Percentiles rank a stretch among this genome's conserved stretches.
Conservation (phyloP, 2,113 vertebrate species). For the Perca fluviatilis region DNA sequence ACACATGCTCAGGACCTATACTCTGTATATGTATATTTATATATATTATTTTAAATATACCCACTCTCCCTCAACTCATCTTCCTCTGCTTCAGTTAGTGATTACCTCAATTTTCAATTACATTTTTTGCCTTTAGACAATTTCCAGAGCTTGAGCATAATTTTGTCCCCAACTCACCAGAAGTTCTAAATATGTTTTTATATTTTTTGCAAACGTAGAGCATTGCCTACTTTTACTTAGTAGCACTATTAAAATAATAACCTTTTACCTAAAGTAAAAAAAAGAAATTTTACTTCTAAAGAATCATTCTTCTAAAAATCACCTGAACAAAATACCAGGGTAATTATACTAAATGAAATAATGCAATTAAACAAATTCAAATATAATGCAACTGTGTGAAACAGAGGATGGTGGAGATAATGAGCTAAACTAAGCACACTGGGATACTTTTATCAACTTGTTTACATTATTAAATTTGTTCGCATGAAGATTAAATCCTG, state of each 20-base stretch:
- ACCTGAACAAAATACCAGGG: constrained; percentile 2
- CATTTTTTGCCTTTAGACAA: constrained; percentile 20
- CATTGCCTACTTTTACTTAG: neutral
- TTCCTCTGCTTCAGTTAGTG: constrained; percentile 9
- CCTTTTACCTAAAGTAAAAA: neutral
- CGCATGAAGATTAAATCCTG: constrained; percentile 20
- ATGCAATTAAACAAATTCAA: neutral
- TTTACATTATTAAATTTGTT: constrained; percentile 41
- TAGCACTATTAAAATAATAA: neutral
- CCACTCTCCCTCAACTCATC: constrained; percentile 20
- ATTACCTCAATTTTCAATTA: constrained; percentile 17
- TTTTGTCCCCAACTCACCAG: neutral
- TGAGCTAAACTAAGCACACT: constrained; percentile 28
- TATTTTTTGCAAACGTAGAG: neutral
- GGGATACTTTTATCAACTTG: constrained; percentile 36
- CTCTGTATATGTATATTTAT: too few species aligned
- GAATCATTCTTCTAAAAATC: neutral
- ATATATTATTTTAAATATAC: neutral
- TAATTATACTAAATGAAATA: constrained; percentile 2
- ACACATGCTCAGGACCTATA: too few species aligned
- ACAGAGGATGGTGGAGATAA: constrained; percentile 5
- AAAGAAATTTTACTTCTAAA: neutral
- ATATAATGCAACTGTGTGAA: neutral
- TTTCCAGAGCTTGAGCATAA: constrained; percentile 15
- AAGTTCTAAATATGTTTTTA: neutral